These are phyloP conservation scores for Mormyrus lacerda DNA, from an alignment of 2,113 vertebrate species.

Conservation along the genomic window DNA sequence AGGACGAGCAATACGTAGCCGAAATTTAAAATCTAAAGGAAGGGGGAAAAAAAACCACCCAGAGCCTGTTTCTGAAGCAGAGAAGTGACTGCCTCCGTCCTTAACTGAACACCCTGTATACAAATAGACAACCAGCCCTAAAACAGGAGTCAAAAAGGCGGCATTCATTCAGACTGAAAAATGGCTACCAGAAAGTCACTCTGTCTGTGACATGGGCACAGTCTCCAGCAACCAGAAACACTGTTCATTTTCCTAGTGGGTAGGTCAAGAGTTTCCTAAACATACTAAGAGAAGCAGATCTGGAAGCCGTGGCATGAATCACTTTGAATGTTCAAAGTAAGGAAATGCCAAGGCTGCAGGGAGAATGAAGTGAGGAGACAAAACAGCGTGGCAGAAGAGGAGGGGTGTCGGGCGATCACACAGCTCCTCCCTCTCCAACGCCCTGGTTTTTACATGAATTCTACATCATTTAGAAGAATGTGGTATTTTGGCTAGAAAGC, in stretches of 20 bases:
- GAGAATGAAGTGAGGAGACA: neutral
- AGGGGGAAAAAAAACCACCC: neutral
- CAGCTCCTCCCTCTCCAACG: too few relatives aligned
- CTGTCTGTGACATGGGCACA: neutral
- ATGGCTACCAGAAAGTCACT: neutral
- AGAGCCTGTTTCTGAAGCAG: neutral
- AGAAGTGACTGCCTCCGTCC: neutral
- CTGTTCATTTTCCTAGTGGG: neutral
- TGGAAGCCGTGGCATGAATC: neutral
- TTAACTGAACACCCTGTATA: neutral
- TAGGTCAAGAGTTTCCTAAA: neutral
- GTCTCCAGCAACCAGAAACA: neutral
- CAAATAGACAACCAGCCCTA: neutral
- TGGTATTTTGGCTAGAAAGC: neutral
- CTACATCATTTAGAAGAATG: neutral
- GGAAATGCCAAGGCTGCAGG: neutral
- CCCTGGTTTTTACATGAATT: neutral
- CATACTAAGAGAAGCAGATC: neutral
- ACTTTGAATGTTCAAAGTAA: neutral
- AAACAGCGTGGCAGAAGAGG: neutral
- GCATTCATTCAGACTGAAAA: neutral
- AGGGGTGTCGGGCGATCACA: neutral
- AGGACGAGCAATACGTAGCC: neutral
- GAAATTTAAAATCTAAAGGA: neutral
- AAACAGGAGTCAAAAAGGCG: neutral